Evolutionary conservation across 2,113 vertebrate species (phyloP).

Genomic region (Bagarius yarrelli): DNA sequence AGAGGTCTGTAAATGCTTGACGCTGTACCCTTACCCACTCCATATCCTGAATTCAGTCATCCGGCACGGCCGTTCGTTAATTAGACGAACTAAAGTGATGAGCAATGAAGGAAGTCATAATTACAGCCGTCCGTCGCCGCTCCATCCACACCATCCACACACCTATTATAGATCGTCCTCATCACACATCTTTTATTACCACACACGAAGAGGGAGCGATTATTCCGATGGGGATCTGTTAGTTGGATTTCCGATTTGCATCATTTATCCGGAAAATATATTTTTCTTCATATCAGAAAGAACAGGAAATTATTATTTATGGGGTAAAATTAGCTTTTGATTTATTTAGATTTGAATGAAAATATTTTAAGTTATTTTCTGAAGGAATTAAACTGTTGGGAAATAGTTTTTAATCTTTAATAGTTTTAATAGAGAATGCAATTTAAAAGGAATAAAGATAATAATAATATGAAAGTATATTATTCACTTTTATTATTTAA

Average conservation of each 20-base stretch:
- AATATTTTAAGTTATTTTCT: no score
- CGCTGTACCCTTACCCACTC: conserved; percentile 90
- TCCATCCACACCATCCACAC: conserved; percentile 5
- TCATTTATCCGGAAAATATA: conserved; percentile 32
- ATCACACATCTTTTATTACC: conserved; percentile 18
- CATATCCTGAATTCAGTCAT: conserved; percentile 78
- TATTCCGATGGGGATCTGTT: conserved; percentile 15
- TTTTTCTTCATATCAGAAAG: background rate
- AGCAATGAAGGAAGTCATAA: conserved; percentile 37
- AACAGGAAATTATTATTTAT: background rate
- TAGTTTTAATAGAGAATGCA: no score
- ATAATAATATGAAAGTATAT: no score
- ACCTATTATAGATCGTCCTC: conserved; percentile 29
- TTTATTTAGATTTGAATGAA: no score
- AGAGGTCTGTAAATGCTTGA: conserved; percentile 71
- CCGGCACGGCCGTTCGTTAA: conserved; percentile 61
- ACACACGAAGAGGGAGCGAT: background rate
- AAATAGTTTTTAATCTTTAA: no score
- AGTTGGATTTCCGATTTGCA: conserved; percentile 6
- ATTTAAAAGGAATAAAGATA: no score
- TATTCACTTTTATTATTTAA: background rate
- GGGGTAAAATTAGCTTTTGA: background rate
- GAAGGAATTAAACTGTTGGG: no score
- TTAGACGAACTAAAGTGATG: conserved; percentile 46
- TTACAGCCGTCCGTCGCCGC: conserved; percentile 12